Evolutionary conservation across 1,140 invertebrate genomes (phyloP).

Genomic region (Drosophila novamexicana): DNA sequence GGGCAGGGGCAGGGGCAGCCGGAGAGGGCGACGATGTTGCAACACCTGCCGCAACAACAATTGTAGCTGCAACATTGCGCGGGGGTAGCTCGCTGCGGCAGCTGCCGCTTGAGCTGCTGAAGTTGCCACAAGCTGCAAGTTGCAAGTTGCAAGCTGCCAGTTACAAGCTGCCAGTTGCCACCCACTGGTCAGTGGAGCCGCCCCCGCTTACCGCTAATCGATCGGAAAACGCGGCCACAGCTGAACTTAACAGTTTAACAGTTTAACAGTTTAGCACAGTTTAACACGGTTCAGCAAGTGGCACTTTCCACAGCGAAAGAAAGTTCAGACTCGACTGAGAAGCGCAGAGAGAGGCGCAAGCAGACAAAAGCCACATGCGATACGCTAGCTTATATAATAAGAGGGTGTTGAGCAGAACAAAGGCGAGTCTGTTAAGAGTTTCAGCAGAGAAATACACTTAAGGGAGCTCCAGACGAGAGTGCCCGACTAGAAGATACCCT

Average conservation of each 20-base stretch:
- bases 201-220: slow-evolving; percentile 30
- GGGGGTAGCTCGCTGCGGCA: slow-evolving; percentile 9
- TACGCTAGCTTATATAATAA: neutral
- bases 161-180: neutral
- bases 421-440: neutral
- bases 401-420: neutral
- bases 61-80: slow-evolving; percentile 12
- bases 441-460: too few relatives aligned
- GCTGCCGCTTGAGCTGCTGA: slow-evolving; percentile 1
- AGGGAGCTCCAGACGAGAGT: too few relatives aligned
- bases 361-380: neutral
- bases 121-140: slow-evolving; percentile 2
- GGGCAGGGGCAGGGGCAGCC: neutral
- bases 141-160: neutral
- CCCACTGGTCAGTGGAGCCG: slow-evolving; percentile 7
- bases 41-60: slow-evolving; percentile 42
- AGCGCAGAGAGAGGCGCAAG: slow-evolving; percentile 1
- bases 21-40: slow-evolving; percentile 12
- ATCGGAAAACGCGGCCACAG: slow-evolving; percentile 28
- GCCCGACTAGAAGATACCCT: too few relatives aligned
- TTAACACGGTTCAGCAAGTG: slow-evolving; percentile 48
- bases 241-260: slow-evolving; percentile 16
- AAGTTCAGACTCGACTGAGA: slow-evolving; percentile 18
- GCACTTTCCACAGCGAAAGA: slow-evolving; percentile 47
- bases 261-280: slow-evolving; percentile 38